Evolutionary conservation across 2,797 vertebrate species (phyloP), one percentile per base, ranked within the genome.

Genomic region (Ara ararauna): DNA sequence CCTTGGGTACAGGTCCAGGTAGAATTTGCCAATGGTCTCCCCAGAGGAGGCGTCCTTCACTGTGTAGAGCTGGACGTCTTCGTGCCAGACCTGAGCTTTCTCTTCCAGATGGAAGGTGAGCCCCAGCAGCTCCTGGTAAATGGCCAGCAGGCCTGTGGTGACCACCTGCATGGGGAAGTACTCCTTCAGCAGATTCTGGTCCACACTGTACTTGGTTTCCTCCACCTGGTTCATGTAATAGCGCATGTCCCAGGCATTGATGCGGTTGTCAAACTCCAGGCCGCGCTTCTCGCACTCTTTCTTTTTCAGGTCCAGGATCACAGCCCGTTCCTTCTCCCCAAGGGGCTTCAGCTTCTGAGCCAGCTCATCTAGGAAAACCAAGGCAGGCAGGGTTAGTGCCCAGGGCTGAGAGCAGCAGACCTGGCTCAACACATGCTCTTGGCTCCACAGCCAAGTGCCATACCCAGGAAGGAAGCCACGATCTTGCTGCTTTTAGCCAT

Each of bases 211-310:
- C 96, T 98, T 98, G 0, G 98, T 99, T 98, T 99, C 99, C 97
- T 99, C 99, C 98, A 99, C 99, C 97, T 99, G 99, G 79, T 99
- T 99, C 99, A 99, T 99, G 98, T 98, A 99, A 97, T 99, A 99
- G 66, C 99, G 98, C 27, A 99, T 99, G 98, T 99, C 99, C 99
- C 99, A 99, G 72, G 99, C 99, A 0, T 99, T 97, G 96, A 99
- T 98, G 90, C 97, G 90, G 10, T 97, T 97, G 2, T 97, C 98
- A 27, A 99, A 99, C 4, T 97, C 94, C 87, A 99, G 97, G 4
- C 89, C 96, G 11, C 98, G 98, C 94, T 98, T 98, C 96, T 98
- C 80, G 16, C 99, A 99, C 94, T 99, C 99, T 13, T 98, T 98
- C 95, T 98, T 98, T 97, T 99, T 99, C 97, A 99, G 98, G 32